Evolutionary conservation across 1,140 invertebrate genomes (phyloP), one percentile per base, ranked within the genome.

Genomic region (Nasonia giraulti): DNA sequence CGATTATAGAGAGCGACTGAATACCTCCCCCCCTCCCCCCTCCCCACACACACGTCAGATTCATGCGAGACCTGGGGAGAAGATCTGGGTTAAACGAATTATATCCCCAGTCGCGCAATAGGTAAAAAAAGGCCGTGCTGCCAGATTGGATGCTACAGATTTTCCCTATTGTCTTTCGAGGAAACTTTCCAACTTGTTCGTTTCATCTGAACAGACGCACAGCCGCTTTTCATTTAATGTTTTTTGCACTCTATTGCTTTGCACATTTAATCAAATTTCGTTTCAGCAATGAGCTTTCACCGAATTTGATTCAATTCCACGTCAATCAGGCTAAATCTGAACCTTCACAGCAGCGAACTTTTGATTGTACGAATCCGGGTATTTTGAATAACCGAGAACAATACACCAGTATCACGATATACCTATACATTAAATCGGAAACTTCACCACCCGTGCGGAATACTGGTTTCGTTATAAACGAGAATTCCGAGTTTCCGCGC

Each of bases 21-120:
- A 47, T 17, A n/a, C n/a, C n/a, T n/a, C n/a, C n/a, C n/a, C n/a
- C n/a, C n/a, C n/a, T n/a, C n/a, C n/a, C n/a, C n/a, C n/a, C n/a
- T n/a, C n/a, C n/a, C n/a, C n/a, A 69, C 8, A 33, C 27, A 47
- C 17, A 0, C 20, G n/a, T n/a, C 62, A 71, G 78, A 69, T 80
- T 71, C 27, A 27, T 37, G 37, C 40, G 33, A 69, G n/a, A 2
- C n/a, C 17, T n/a, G 27, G 10, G 31, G 17, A 1, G 27, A 62
- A 62, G 12, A 80, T 80, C 66, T 80, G 44, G 78, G 78, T 80
- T 80, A 80, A 80, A 47, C 37, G 78, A 69, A 80, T 80, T 80
- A 80, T 71, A 69, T 80, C 1, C 2, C 40, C 0, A 80, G 78
- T 69, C 37, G 4, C 27, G 12, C 66, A 69, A 44, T 69, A 80